phyloP scores from a whole-genome alignment of 2,113 vertebrate genomes.

The Eulacestoma nigropectus region DNA sequence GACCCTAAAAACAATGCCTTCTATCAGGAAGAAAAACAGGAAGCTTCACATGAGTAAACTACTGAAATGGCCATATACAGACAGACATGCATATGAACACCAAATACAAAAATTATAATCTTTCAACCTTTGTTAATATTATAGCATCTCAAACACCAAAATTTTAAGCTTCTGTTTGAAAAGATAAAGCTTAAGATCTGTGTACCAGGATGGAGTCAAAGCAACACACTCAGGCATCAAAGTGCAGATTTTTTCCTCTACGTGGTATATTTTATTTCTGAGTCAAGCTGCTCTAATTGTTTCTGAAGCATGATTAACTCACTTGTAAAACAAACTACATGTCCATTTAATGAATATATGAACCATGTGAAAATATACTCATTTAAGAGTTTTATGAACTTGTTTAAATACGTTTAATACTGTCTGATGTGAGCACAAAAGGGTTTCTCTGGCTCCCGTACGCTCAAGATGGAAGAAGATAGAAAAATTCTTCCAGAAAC shows the following conservation, averaged over 20 bases:
- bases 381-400: neutral
- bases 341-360: neutral
- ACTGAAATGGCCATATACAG: neutral
- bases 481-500: neutral
- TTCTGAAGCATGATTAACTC: neutral
- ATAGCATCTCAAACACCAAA: neutral
- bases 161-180: neutral
- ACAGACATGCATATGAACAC: neutral
- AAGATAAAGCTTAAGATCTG: neutral
- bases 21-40: neutral
- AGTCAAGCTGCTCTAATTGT: neutral
- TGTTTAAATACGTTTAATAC: neutral
- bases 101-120: neutral
- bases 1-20: neutral
- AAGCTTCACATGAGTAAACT: neutral
- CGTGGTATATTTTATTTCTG: neutral
- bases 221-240: neutral
- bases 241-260: neutral
- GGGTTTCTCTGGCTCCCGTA: neutral
- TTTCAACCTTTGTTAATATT: neutral
- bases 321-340: neutral
- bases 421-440: neutral
- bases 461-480: fast-evolving
- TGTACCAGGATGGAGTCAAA: neutral
- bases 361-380: neutral